Base-by-base conservation (phyloP, 2,888 invertebrate species). In the Nomada fucata region DNA sequence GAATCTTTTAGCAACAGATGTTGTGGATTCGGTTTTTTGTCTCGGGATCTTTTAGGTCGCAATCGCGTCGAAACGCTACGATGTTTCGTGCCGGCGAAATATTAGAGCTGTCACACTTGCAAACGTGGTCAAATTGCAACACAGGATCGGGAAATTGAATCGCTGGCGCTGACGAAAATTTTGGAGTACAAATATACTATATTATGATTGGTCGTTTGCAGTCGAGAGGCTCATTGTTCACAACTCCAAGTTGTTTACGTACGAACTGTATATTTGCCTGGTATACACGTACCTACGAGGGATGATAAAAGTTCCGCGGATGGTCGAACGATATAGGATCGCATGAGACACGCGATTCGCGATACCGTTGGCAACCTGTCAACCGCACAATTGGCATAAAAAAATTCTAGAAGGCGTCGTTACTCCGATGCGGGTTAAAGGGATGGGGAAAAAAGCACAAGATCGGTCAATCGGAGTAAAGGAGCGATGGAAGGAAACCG, bases 1-100 rank as follows among this genome's bases (percentile, higher is more conserved):
- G 42, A 76, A 70, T 57, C 76, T 81, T 63, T 63, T 61, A 67
- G 80, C 80, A 80, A 80, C 80, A 80, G 82, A 87, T 85, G 88
- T 82, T 85, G 60, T n/a, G 47, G 67, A 67, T 76, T 86, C 57
- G 65, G 52, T 57, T 44, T 68, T 52, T 7, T 11, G 55, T 55
- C 42, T 20, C 11, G n/a, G 59, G 69, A 71, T 72, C 55, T 61
- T 65, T 47, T 1, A 13, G 26, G 26, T 60, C 61, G 44, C 29
- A 53, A 63, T 76, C 67, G 60, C 42, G 57, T 59, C 52, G 53
- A 70, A 57, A 57, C 59, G 13, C 10, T 20, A 50, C 69, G 61
- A 52, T 68, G 65, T 26, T 60, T 64, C 67, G 74, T 60, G 71
- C 72, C 74, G 36, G 42, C 57, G 52, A 76, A 76, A 85, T 78